Percentiles rank a stretch among this genome's conserved stretches.
phyloP scores from a whole-genome alignment of 2,888 invertebrate genomes.

The Rhodophaea formosa region DNA sequence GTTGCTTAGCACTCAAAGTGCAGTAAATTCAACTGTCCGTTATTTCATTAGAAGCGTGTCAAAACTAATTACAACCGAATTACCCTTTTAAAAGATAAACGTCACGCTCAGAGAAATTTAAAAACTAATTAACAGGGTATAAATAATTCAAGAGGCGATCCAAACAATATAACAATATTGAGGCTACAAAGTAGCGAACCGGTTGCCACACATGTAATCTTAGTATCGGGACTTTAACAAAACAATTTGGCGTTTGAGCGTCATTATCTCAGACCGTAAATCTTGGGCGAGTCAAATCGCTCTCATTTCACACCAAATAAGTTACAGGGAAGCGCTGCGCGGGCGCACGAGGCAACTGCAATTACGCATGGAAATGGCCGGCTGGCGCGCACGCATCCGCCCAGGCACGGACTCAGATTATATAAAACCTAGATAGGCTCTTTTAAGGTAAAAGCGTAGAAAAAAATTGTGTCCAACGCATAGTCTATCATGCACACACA shows the following conservation, averaged over 20 bases:
- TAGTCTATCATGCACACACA: no score
- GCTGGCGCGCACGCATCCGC: slow-evolving; percentile 30
- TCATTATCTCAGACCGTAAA: slow-evolving; percentile 63
- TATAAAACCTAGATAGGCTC: no score
- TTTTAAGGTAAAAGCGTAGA: no score
- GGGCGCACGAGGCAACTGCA: slow-evolving; percentile 44
- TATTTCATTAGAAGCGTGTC: neutral
- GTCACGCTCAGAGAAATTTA: neutral
- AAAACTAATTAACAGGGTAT: slow-evolving; percentile 3
- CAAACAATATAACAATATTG: neutral
- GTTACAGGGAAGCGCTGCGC: slow-evolving; percentile 49
- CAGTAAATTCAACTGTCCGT: neutral
- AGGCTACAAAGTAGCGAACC: neutral
- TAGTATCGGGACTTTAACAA: slow-evolving; percentile 22
- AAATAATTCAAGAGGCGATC: slow-evolving; percentile 7
- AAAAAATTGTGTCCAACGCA: no score
- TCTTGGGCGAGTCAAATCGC: slow-evolving; percentile 65
- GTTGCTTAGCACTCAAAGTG: neutral
- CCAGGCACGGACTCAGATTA: neutral
- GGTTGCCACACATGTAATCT: slow-evolving; percentile 12
- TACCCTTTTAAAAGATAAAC: neutral
- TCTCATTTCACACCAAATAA: slow-evolving; percentile 76
- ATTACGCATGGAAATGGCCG: slow-evolving; percentile 59
- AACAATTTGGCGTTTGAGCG: slow-evolving; percentile 42
- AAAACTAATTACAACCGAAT: slow-evolving; percentile 3